Evolutionary conservation across 2,797 vertebrate genomes (phyloP).

Genomic region (Lateolabrax maculatus): DNA sequence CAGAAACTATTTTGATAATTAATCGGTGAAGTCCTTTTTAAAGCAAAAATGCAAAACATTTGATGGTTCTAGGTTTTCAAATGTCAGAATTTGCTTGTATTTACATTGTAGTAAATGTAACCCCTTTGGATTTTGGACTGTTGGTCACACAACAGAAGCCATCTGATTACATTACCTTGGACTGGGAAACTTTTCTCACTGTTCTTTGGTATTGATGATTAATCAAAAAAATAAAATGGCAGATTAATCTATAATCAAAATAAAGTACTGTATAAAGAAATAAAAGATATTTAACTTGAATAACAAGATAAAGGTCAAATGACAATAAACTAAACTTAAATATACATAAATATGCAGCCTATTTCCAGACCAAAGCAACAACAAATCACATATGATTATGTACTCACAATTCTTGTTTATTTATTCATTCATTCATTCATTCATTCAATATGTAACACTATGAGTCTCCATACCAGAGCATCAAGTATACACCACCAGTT

Average conservation of each 20-base stretch:
- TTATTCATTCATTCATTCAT: too few relatives aligned
- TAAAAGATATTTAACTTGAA: neutral
- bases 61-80: neutral
- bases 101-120: neutral
- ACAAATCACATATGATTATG: slow-evolving; percentile 17
- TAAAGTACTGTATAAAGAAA: neutral
- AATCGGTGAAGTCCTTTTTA: neutral
- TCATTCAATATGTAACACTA: slow-evolving; percentile 20
- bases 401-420: slow-evolving; percentile 23
- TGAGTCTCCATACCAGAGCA: neutral
- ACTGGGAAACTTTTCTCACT: too few relatives aligned
- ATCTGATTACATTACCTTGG: neutral
- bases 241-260: neutral
- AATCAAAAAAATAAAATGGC: neutral
- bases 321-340: too few relatives aligned
- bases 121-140: neutral
- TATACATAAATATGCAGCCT: neutral
- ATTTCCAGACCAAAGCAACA: neutral
- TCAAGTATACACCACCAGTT: neutral
- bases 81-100: neutral
- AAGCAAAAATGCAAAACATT: neutral
- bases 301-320: neutral
- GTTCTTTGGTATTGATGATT: neutral
- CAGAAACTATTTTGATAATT: neutral
- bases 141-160: neutral